phyloP scores from a whole-genome alignment of 2,797 vertebrate species.

The Poecilia gillii region DNA sequence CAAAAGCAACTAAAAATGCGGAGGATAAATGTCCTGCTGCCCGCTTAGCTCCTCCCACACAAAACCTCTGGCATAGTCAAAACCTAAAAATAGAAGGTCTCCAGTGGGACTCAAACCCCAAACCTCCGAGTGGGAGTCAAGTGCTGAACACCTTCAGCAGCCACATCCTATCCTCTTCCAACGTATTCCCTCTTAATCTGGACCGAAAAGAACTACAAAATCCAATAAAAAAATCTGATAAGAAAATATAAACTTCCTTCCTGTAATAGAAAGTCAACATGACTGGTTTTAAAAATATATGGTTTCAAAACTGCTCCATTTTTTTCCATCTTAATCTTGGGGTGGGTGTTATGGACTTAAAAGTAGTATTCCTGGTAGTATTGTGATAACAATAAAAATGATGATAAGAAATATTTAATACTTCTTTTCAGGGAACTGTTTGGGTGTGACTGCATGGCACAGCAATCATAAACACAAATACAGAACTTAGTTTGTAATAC shows the following conservation, averaged over 20 bases:
- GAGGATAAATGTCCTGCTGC: conserved; percentile 7
- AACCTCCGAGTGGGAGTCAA: conserved; percentile 11
- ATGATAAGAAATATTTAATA: no score
- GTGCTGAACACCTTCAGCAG: conserved; percentile 7
- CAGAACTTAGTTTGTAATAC: no score
- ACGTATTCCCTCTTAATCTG: background rate
- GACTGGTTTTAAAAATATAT: background rate
- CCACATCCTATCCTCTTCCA: background rate
- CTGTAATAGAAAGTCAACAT: background rate
- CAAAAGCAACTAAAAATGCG: background rate
- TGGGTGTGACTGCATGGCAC: no score
- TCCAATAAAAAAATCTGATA: no score
- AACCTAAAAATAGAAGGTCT: conserved; percentile 9
- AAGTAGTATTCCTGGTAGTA: no score
- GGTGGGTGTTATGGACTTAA: no score
- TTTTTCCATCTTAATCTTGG: no score
- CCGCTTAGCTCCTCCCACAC: conserved; percentile 9
- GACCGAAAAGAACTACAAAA: background rate
- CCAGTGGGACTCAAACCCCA: conserved; percentile 19
- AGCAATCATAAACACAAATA: no score
- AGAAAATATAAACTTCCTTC: no score
- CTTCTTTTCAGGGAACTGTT: no score
- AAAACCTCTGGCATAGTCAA: conserved; percentile 12
- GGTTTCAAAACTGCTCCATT: background rate
- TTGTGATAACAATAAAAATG: no score